Evolutionary conservation across 1,140 invertebrate genomes (phyloP).

Genomic region (Bombus polaris): DNA sequence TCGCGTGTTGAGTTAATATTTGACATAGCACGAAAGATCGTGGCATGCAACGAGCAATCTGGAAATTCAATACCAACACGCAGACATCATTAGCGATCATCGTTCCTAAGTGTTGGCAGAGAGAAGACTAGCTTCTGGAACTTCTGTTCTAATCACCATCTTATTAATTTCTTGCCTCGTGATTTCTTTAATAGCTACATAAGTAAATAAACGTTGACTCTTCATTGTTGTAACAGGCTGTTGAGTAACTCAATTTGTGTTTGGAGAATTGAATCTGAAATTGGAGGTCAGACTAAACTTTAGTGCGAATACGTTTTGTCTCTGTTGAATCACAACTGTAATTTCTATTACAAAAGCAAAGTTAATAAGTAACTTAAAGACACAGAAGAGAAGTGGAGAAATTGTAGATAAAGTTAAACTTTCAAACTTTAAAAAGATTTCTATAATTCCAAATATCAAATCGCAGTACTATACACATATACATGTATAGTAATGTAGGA

Average conservation of each 20-base stretch:
- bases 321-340: neutral
- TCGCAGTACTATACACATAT: too few species aligned
- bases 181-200: neutral
- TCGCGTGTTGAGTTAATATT: slow-evolving; percentile 47
- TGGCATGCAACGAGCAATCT: slow-evolving; percentile 52
- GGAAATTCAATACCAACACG: slow-evolving; percentile 26
- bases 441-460: too few species aligned
- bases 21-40: slow-evolving; percentile 16
- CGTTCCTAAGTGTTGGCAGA: neutral
- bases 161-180: neutral
- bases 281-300: too few species aligned
- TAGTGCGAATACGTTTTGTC: neutral
- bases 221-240: too few species aligned
- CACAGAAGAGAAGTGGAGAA: too few species aligned
- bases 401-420: too few species aligned
- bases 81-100: neutral
- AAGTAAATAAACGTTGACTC: too few species aligned
- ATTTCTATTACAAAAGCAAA: neutral
- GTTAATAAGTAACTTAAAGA: neutral
- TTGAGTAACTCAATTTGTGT: neutral
- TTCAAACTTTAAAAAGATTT: too few species aligned
- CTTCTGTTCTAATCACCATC: neutral
- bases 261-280: neutral
- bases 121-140: neutral
- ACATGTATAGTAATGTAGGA: too few species aligned